Base-by-base conservation (phyloP, 2,113 vertebrate species). In the Recurvirostra avosetta region DNA sequence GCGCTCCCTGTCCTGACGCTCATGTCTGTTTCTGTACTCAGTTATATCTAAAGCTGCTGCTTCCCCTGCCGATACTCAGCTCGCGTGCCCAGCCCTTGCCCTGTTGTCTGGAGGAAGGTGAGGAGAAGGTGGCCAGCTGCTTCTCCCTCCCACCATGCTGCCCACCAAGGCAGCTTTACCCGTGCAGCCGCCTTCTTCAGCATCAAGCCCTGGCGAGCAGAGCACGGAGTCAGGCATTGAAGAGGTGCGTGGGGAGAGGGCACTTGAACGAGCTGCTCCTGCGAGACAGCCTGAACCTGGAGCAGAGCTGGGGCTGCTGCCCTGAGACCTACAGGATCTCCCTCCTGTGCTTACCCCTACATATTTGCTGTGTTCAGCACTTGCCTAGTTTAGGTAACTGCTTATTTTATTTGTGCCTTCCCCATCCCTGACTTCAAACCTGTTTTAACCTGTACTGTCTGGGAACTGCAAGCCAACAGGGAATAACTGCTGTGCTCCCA, bases 321-420 rank as follows among this genome's bases (percentile, higher is more conserved):
- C 18, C 1, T 6, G 43, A 73, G 17, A 89, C 34, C 22, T 6
- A 23, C 11, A 56, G 6, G 17, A 47, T 25, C 50, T 84, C 34
- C 6, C 7, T 41, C n/a, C 27, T 25, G 3, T 10, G 25, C 56
- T 68, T 32, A 65, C 11, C 8, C 9, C 7, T 65, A 45, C 5
- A 34, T 26, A 59, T 59, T 19, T 65, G 20, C 53, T 65, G n/a
- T 50, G 53, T n/a, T 20, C 32, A 68, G 43, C 53, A 65, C 22
- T 65, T 2, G 1, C 16, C 73, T 30, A 25, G 16, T 63, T 79
- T 59, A 84, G 40, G 49, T n/a, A 55, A 76, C 9, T 0, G 0
- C 29, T 78, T 81, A 49, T 17, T 88, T 74, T 4, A 14, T n/a
- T 67, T 58, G 14, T 77, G n/a, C 45, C 55, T 87, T 80, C 70